Evolutionary conservation across 2,113 vertebrate species (phyloP), one percentile per base, ranked within the genome.

Genomic region (Pachyramphus minor): DNA sequence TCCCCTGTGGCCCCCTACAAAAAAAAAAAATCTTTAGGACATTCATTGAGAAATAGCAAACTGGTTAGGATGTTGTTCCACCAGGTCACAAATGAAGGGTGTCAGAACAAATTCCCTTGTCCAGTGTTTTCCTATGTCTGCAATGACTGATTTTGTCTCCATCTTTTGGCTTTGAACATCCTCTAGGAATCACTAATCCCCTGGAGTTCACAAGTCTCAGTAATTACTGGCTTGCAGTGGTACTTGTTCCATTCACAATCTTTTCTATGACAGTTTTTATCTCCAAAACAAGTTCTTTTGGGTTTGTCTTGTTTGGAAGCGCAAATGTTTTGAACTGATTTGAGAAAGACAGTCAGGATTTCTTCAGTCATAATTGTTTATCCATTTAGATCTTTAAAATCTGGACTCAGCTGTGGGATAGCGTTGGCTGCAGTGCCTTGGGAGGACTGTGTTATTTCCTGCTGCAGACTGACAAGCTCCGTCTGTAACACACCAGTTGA

Each of bases 1-100:
- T 82, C 69, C 24, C 41, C 31, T 68, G 64, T 47, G 64, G 60
- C 60, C 35, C 23, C 50, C 44, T 39, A 68, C 9, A 8, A 66
- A 56, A 85, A 64, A 64, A 73, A 63, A 72, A 22, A 72, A n/a
- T 8, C 15, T 71, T 81, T 71, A 44, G 39, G 37, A 49, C 20
- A 33, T 88, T 71, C 42, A 77, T 73, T 92, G 30, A 86, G 59
- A 91, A 85, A 93, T 47, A 58, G 35, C 59, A 95, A 94, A 91
- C 25, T 73, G 28, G 20, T 62, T 83, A 59, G 17, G 66, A 25
- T 88, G 58, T 35, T 80, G 56, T 67, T 96, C 62, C 50, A 47
- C 42, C 42, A 64, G 71, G 58, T 81, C 55, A 82, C 37, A 81
- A 95, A 90, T 28, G 21, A 87, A 80, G 41, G 49, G 37, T 59